A percentile compares a stretch with the other conserved stretches of the same genome.
Evolutionary conservation across 2,888 invertebrate genomes (phyloP).

Genomic region (Neoitamus cyanurus): DNA sequence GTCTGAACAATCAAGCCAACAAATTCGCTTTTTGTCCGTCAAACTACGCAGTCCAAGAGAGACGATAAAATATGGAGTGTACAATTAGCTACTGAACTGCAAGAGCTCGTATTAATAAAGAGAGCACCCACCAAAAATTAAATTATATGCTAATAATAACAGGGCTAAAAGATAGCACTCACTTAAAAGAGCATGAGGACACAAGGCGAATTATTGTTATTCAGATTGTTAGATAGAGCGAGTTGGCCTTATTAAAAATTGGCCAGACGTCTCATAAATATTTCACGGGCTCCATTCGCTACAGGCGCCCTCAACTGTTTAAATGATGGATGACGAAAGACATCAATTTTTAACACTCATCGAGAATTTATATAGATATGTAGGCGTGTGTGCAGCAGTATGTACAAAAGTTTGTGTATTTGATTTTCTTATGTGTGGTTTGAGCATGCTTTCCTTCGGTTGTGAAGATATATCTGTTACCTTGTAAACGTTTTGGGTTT

Average conservation of each 20-base stretch:
- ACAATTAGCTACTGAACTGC: conserved; percentile 48
- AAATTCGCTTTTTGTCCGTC: conserved; percentile 48
- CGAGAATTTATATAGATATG: conserved; percentile 51
- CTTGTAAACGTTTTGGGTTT: conserved; percentile 11
- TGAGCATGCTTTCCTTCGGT: conserved; percentile 45
- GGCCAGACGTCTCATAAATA: conserved; percentile 59
- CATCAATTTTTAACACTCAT: conserved; percentile 55
- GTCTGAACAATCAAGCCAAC: conserved; percentile 43
- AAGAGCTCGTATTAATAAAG: conserved; percentile 47
- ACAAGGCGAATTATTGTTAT: conserved; percentile 51
- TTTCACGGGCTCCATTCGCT: conserved; percentile 55
- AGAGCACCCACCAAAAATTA: conserved; percentile 44
- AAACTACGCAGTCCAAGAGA: neutral
- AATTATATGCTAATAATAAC: conserved; percentile 41
- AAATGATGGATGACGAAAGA: conserved; percentile 56
- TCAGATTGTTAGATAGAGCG: conserved; percentile 53
- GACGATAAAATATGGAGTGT: conserved; percentile 6
- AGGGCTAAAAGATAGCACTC: conserved; percentile 43
- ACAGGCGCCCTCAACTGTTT: conserved; percentile 52
- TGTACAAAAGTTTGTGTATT: conserved; percentile 25
- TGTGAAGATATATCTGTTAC: conserved; percentile 19
- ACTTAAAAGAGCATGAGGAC: conserved; percentile 47
- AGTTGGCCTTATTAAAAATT: conserved; percentile 58
- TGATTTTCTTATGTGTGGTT: conserved; percentile 30
- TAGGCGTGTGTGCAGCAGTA: conserved; percentile 36